A percentile compares a stretch with the other conserved stretches of the same genome.
Conservation (phyloP, 2,888 invertebrate species). For the Deilephila porcellus region DNA sequence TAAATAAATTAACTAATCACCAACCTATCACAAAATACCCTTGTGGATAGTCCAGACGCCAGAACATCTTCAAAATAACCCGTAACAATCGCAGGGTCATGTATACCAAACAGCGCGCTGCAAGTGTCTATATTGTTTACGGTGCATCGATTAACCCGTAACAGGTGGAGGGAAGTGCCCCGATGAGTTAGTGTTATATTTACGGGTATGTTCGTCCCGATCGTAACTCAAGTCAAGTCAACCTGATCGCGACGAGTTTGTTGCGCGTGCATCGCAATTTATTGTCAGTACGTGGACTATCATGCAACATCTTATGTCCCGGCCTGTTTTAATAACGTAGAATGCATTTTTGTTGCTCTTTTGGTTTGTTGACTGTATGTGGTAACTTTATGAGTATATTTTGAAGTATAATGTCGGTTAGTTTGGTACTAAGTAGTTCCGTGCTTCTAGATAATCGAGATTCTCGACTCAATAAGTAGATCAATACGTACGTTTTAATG, state of each 20-base stretch:
- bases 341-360: background rate
- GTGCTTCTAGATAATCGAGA: no score
- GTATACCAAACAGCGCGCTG: slow-evolving; percentile 17
- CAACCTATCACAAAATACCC: no score
- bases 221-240: slow-evolving; percentile 52
- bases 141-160: slow-evolving; percentile 70
- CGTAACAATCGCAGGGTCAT: slow-evolving; percentile 10
- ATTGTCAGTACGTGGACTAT: slow-evolving; percentile 22
- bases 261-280: slow-evolving; percentile 31
- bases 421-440: no score
- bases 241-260: slow-evolving; percentile 39
- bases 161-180: slow-evolving; percentile 75
- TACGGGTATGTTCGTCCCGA: slow-evolving; percentile 47
- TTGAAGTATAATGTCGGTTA: background rate
- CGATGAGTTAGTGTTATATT: slow-evolving; percentile 76
- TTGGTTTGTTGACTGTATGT: no score
- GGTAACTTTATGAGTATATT: background rate
- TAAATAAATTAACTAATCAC: no score
- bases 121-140: slow-evolving; percentile 44
- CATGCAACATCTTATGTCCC: slow-evolving; percentile 8
- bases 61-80: background rate
- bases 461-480: no score
- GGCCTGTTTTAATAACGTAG: background rate
- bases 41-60: no score
- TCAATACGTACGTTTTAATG: no score